A percentile compares a stretch with the other conserved stretches of the same genome.
Conservation (phyloP, 1,140 invertebrate species). For the Patella vulgata region DNA sequence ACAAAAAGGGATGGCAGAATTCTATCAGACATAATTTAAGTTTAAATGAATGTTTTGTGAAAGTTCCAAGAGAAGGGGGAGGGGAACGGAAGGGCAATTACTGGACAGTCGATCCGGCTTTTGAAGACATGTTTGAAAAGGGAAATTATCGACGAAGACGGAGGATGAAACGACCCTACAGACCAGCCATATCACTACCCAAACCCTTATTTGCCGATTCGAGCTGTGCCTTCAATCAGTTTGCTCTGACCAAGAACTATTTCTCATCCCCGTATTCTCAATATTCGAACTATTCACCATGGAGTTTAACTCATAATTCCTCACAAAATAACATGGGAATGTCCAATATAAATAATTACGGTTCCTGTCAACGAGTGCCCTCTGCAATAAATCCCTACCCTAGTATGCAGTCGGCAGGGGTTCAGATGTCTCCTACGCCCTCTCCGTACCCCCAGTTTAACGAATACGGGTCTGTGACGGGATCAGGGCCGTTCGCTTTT, state of each 20-base stretch:
- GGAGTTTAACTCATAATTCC: slow-evolving; percentile 42
- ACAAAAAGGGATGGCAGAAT: slow-evolving; percentile 66
- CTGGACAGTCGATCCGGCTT: slow-evolving; percentile 65
- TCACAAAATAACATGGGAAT: slow-evolving; percentile 29
- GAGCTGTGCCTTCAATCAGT: slow-evolving; percentile 52
- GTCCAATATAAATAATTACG: slow-evolving; percentile 50
- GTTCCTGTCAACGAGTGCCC: slow-evolving; percentile 50
- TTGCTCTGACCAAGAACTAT: slow-evolving; percentile 56
- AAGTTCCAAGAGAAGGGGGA: slow-evolving; percentile 63
- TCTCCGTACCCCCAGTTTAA: slow-evolving; percentile 49
- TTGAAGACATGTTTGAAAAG: slow-evolving; percentile 67
- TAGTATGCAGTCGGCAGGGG: slow-evolving; percentile 28
- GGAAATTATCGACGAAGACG: slow-evolving; percentile 62
- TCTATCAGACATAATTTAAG: slow-evolving; percentile 65
- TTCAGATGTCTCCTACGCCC: slow-evolving; percentile 48
- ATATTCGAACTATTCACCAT: slow-evolving; percentile 54
- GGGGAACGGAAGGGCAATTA: slow-evolving; percentile 65
- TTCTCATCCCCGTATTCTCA: slow-evolving; percentile 55
- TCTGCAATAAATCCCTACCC: slow-evolving; percentile 35
- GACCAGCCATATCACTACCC: slow-evolving; percentile 54
- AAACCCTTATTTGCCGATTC: slow-evolving; percentile 58
- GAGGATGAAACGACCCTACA: slow-evolving; percentile 59
- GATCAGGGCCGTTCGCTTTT: slow-evolving; percentile 47
- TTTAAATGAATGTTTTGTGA: slow-evolving; percentile 66
- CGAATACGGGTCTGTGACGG: slow-evolving; percentile 46